Evolutionary conservation across 2,113 vertebrate species (phyloP).

Genomic region (Clarias macrocephalus): DNA sequence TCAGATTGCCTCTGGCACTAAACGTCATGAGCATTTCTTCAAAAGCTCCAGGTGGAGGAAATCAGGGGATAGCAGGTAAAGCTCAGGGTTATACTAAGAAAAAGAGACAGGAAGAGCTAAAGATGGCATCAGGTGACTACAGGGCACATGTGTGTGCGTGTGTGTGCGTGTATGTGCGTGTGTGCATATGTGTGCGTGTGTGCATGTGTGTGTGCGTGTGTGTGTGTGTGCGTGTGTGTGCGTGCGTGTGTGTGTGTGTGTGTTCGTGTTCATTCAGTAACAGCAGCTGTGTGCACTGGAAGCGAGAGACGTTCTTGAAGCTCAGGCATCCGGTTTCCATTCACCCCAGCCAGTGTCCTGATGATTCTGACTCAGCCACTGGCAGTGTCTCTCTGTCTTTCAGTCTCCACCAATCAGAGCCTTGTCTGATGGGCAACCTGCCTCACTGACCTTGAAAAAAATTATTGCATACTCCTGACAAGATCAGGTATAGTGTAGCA

Average conservation of each 20-base stretch:
- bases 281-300: conserved; percentile 45
- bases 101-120: conserved; percentile 43
- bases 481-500: conserved; percentile 29
- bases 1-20: neutral
- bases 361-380: conserved; percentile 28
- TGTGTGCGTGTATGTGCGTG: too few species aligned
- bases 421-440: neutral
- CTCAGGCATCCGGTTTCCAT: conserved; percentile 38
- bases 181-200: too few species aligned
- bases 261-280: conserved; percentile 18
- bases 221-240: conserved; percentile 4
- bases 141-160: conserved; percentile 2
- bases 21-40: neutral
- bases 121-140: conserved; percentile 42
- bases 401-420: conserved; percentile 23
- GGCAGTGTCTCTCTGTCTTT: conserved; percentile 9
- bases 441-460: conserved; percentile 27
- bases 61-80: neutral
- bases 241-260: conserved; percentile 33
- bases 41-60: neutral
- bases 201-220: too few species aligned
- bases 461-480: conserved; percentile 28
- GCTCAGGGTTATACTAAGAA: neutral
- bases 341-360: conserved; percentile 1
- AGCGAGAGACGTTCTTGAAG: conserved; percentile 33